phyloP scores from a whole-genome alignment of 2,888 invertebrate species.

The Hypselothyrea guttata region DNA sequence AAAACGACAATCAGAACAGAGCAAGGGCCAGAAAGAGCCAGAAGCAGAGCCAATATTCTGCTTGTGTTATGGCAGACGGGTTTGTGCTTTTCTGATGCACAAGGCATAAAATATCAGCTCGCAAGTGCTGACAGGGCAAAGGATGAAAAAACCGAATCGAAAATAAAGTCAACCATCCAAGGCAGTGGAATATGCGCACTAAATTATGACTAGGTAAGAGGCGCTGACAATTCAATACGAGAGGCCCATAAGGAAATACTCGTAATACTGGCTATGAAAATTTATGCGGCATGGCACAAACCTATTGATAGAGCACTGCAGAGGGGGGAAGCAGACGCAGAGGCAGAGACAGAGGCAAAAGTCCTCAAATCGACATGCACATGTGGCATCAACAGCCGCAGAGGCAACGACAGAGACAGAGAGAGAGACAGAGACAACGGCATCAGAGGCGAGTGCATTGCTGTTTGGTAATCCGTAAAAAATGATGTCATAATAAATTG shows the following conservation, averaged over 20 bases:
- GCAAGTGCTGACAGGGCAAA: conserved; percentile 57
- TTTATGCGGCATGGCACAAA: conserved; percentile 62
- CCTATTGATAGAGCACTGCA: neutral
- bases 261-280: conserved; percentile 53
- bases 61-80: conserved; percentile 19
- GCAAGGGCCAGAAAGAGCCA: conserved; percentile 18
- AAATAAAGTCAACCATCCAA: conserved; percentile 47
- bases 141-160: conserved; percentile 41
- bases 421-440: neutral
- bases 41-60: conserved; percentile 40
- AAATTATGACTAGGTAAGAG: conserved; percentile 72
- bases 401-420: conserved; percentile 1
- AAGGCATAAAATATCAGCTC: conserved; percentile 49
- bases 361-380: conserved; percentile 53
- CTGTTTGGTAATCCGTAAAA: conserved; percentile 72
- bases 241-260: conserved; percentile 63
- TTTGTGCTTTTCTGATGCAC: conserved; percentile 30
- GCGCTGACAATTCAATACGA: conserved; percentile 74
- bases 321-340: neutral
- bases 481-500: conserved; percentile 78
- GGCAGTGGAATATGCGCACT: conserved; percentile 45
- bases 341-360: conserved; percentile 31
- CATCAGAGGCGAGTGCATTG: conserved; percentile 37
- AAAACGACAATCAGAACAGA: conserved; percentile 59
- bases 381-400: conserved; percentile 36